Evolutionary conservation across 2,888 invertebrate species (phyloP), one percentile per base, ranked within the genome.

Genomic region (Halictus quadricinctus): DNA sequence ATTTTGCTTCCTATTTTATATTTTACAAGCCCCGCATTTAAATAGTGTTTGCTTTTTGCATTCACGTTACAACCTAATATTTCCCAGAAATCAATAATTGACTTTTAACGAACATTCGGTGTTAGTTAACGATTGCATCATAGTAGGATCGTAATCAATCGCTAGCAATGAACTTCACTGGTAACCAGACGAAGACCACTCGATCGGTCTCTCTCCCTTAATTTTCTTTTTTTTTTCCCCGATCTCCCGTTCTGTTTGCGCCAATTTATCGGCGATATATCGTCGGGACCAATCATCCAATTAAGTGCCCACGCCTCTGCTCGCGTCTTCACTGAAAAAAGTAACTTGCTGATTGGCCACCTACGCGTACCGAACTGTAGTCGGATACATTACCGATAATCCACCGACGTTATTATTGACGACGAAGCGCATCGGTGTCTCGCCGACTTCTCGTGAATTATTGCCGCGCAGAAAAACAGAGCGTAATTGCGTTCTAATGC

Each of bases 281-380:
- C 88, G 90, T 82, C 85, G 88, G 87, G 84, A 83, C 89, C 89
- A 92, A 92, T 92, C 90, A 90, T 92, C 92, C 92, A 91, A 93
- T 93, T 93, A 92, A 91, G 88, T 85, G 83, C 91, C 91, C 89
- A 92, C 93, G 91, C 90, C 76, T 80, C 84, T 84, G 88, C 50
- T 87, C 87, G 91, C 81, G 76, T 83, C 82, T 79, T 88, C 84
- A 46, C 69, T 70, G 81, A 80, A 91, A 91, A 91, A 90, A 87
- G 79, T 79, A 77, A 79, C 78, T 85, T 84, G 82, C 86, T 85
- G 89, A 91, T 91, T 88, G 89, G 75, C 84, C 86, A 85, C 90
- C 91, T 79, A 91, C 91, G 72, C 82, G 54, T 72, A 36, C 50
- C 79, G 60, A 43, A 70, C 50, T 60, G 36, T 60, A 70, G 25